A percentile compares a stretch with the other conserved stretches of the same genome.
Conservation (phyloP, 2,113 vertebrate genomes). For the Ptilonorhynchus violaceus region DNA sequence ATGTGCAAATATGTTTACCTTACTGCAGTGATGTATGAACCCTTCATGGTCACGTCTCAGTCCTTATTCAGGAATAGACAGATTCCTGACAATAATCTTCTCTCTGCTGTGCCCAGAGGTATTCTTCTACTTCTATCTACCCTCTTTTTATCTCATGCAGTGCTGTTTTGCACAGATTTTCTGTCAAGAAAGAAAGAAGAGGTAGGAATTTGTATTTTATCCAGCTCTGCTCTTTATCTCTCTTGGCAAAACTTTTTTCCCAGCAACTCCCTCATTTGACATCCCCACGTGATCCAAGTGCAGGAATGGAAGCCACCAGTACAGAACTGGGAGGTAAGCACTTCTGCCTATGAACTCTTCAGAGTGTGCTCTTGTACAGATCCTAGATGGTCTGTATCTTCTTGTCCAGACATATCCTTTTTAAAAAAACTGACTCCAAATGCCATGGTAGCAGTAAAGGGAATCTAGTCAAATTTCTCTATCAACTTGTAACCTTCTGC, state of each 20-base stretch:
- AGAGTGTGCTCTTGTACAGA: neutral
- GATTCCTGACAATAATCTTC: neutral
- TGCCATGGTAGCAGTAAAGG: neutral
- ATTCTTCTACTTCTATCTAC: neutral
- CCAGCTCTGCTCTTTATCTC: neutral
- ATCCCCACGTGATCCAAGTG: neutral
- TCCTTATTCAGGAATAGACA: neutral
- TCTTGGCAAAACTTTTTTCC: neutral
- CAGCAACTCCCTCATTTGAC: neutral
- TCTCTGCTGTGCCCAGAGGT: neutral
- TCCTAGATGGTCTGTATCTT: neutral
- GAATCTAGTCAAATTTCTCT: neutral
- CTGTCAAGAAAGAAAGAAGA: neutral
- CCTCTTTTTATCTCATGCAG: neutral
- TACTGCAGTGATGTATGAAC: neutral
- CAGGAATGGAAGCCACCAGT: neutral
- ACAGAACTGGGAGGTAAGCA: neutral
- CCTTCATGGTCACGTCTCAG: neutral
- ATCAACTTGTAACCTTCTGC: neutral
- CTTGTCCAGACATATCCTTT: neutral
- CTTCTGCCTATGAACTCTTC: neutral
- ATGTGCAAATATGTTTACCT: neutral
- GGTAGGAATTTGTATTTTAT: neutral
- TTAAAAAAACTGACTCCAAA: neutral
- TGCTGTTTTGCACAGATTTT: constrained; percentile 2